Evolutionary conservation across 2,797 vertebrate genomes (phyloP), one percentile per base, ranked within the genome.

Genomic region (Apogon hyalosoma): DNA sequence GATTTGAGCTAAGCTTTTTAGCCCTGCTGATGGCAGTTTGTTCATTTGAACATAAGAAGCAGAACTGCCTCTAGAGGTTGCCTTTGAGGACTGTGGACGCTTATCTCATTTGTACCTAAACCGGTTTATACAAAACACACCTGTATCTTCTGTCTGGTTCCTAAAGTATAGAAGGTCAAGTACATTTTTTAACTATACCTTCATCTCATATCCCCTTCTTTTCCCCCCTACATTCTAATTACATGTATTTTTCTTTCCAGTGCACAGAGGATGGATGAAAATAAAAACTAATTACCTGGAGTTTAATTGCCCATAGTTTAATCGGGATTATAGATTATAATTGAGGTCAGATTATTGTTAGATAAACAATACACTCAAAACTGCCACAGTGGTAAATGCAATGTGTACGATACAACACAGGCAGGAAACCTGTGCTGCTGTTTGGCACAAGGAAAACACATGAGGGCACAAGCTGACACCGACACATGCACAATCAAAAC

Each of bases 1-100:
- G 80, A 85, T 88, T 86, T 82, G 41, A 60, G 52, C 21, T 80
- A 76, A 85, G 68, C 84, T 60, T 73, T 86, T 84, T 63, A 77
- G 73, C 64, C 67, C 55, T 57, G 67, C 69, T 48, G 69, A 79
- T 40, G 38, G 38, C 40, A 46, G 45, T 51, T 77, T 61, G 62
- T 69, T 59, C 58, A 45, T 40, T 63, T 24, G 46, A 33, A 77
- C 63, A 64, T 19, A 47, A 46, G 58, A 16, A 74, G 39, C 18
- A 50, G 53, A 36, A 33, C 4, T 58, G 49, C 69, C 62, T 56
- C 31, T 9, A 10, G 18, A 46, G 70, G 63, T 21, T 6, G 1
- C 41, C 43, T 54, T 41, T 18, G 19, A 63, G 55, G 31, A 74
- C 53, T 66, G 47, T 9, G 53, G 38, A 36, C 28, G 55, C 48